Evolutionary conservation across 2,113 vertebrate species (phyloP).

Genomic region (Hyperopisus bebe): DNA sequence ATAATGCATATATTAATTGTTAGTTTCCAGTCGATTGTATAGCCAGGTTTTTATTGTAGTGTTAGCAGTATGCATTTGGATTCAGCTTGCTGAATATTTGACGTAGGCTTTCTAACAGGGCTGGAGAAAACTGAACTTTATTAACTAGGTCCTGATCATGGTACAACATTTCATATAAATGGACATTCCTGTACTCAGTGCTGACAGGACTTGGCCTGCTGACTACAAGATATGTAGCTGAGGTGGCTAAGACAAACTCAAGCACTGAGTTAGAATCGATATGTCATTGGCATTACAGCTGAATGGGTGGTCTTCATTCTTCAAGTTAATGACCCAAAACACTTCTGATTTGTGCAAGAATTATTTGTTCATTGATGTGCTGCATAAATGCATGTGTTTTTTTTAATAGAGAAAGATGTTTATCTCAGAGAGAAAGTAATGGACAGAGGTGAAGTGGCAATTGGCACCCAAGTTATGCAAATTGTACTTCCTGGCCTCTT

Average conservation of each 20-base stretch:
- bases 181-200: background rate
- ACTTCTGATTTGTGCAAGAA: background rate
- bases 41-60: background rate
- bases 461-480: conserved; percentile 86
- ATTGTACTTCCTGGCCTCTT: conserved; percentile 89
- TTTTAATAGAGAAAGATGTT: conserved; percentile 55
- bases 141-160: background rate
- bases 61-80: background rate
- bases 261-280: background rate
- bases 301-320: background rate
- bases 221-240: background rate
- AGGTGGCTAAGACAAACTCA: background rate
- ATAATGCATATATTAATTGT: background rate
- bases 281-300: background rate
- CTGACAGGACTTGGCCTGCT: background rate
- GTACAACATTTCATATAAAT: background rate
- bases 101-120: background rate
- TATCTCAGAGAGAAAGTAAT: conserved; percentile 82
- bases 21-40: background rate
- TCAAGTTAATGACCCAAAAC: background rate
- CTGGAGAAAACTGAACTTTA: background rate
- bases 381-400: conserved; percentile 34
- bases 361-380: background rate
- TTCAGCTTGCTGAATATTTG: background rate
- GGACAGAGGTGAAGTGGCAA: conserved; percentile 87